A percentile compares a stretch with the other conserved stretches of the same genome.
phyloP scores from a whole-genome alignment of 2,888 invertebrate species.

The Hoplodrina ambigua region DNA sequence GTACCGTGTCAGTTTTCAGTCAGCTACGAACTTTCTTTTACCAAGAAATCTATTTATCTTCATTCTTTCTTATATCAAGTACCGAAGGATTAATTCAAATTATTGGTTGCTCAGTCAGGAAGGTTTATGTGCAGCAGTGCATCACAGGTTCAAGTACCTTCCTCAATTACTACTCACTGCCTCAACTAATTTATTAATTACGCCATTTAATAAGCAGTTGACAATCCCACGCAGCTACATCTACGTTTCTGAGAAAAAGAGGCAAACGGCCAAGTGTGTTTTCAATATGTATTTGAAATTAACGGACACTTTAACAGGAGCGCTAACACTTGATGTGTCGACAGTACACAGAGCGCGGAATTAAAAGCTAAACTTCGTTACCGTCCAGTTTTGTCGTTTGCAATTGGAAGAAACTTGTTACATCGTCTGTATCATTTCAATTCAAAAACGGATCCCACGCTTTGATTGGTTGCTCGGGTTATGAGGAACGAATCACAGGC shows the following conservation, averaged over 20 bases:
- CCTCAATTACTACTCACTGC: constrained; percentile 26
- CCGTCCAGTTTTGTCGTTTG: constrained; percentile 85
- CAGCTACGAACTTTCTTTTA: background rate
- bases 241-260: background rate
- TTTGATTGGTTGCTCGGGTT: constrained; percentile 86
- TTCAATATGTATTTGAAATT: constrained; percentile 30
- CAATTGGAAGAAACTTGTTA: constrained; percentile 89
- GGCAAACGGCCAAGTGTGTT: background rate
- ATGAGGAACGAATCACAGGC: constrained; percentile 73
- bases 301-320: constrained; percentile 11
- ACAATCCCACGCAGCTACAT: constrained; percentile 16
- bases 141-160: constrained; percentile 1
- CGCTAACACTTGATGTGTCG: constrained; percentile 52
- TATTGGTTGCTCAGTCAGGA: constrained; percentile 11
- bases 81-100: constrained; percentile 14
- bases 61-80: background rate
- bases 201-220: constrained; percentile 31
- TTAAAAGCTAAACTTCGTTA: constrained; percentile 89
- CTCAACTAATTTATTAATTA: constrained; percentile 29
- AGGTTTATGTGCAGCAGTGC: constrained; percentile 23
- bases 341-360: constrained; percentile 76
- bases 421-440: constrained; percentile 86
- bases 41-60: too few species aligned
- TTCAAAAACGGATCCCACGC: constrained; percentile 86
- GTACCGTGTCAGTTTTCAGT: too few species aligned